Evolutionary conservation across 2,888 invertebrate species (phyloP).

Genomic region (Azorinus chamasolen): DNA sequence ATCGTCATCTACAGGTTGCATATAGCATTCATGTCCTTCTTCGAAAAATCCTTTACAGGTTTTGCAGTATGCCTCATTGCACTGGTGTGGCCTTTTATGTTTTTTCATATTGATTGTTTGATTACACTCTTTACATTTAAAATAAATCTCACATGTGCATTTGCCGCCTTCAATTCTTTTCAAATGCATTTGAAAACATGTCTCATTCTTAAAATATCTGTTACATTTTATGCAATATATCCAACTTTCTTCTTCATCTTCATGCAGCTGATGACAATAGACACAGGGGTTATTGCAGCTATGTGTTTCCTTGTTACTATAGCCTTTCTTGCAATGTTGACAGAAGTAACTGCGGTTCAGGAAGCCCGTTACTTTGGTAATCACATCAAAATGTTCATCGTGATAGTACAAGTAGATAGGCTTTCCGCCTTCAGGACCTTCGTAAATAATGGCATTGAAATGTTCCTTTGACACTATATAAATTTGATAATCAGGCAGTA

Average conservation of each 20-base stretch:
- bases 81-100: slow-evolving; percentile 23
- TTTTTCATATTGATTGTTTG: slow-evolving; percentile 20
- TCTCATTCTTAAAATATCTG: slow-evolving; percentile 18
- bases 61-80: slow-evolving; percentile 38
- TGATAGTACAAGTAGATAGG: slow-evolving; percentile 51
- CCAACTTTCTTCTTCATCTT: neutral
- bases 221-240: slow-evolving; percentile 26
- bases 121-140: slow-evolving; percentile 33
- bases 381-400: slow-evolving; percentile 55
- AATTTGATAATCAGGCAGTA: slow-evolving; percentile 35
- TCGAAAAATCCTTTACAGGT: slow-evolving; percentile 39
- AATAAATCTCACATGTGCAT: slow-evolving; percentile 30
- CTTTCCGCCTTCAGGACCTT: slow-evolving; percentile 29
- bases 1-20: slow-evolving; percentile 20
- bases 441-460: slow-evolving; percentile 38
- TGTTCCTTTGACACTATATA: slow-evolving; percentile 43
- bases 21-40: slow-evolving; percentile 46
- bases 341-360: slow-evolving; percentile 47
- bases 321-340: slow-evolving; percentile 27
- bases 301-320: slow-evolving; percentile 33
- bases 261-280: slow-evolving; percentile 23
- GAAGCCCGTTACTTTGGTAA: slow-evolving; percentile 54
- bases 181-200: slow-evolving; percentile 27
- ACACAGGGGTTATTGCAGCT: slow-evolving; percentile 35
- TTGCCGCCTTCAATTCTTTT: slow-evolving; percentile 10